These are phyloP conservation scores for Cryptocephalus primarius DNA, from an alignment of 2,888 invertebrate species.

Conservation along the genomic window DNA sequence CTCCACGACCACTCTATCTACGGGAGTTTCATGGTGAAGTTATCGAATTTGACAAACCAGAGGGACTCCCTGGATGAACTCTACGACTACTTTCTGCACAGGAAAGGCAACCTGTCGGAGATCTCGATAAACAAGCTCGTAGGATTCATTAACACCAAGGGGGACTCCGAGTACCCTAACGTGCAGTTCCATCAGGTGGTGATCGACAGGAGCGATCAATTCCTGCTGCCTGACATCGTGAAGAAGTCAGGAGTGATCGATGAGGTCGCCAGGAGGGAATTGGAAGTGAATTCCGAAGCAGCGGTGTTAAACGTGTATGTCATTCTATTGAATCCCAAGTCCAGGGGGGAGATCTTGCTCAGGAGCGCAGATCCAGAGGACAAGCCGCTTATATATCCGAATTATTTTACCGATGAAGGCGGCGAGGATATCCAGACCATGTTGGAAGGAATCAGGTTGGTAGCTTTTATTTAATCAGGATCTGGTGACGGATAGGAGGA, in stretches of 20 bases:
- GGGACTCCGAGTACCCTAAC: conserved; percentile 39
- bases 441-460: conserved; percentile 37
- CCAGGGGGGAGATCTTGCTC: conserved; percentile 45
- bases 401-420: conserved; percentile 46
- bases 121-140: conserved; percentile 37
- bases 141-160: conserved; percentile 40
- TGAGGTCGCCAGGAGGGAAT: conserved; percentile 7
- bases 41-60: conserved; percentile 6
- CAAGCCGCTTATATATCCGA: conserved; percentile 49
- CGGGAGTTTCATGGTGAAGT: conserved; percentile 22
- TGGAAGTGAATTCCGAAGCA: conserved; percentile 9
- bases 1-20: conserved; percentile 43
- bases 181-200: conserved; percentile 31
- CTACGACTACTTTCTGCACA: conserved; percentile 40
- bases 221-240: conserved; percentile 9
- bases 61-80: conserved; percentile 23
- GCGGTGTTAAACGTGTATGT: conserved; percentile 9
- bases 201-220: conserved; percentile 24
- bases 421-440: conserved; percentile 44
- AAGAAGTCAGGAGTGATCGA: conserved; percentile 25
- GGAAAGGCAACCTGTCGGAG: conserved; percentile 39
- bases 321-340: conserved; percentile 36
- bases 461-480: no score
- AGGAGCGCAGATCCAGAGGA: conserved; percentile 44
- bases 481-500: no score